Conservation (phyloP, 2,797 vertebrate genomes). For the Esox lucius region DNA sequence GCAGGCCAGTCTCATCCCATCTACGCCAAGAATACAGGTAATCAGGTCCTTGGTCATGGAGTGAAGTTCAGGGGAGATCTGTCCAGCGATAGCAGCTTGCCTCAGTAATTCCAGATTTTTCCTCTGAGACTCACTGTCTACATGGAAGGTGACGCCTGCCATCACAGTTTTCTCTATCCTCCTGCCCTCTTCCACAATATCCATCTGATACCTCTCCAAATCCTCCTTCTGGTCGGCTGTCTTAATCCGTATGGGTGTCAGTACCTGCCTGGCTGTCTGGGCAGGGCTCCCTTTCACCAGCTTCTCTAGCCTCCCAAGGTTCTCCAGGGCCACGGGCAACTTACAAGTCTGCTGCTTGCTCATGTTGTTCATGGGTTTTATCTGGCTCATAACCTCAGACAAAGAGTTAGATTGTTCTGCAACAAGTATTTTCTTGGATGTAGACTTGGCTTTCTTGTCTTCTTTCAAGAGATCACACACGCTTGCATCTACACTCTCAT, state of each 20-base stretch:
- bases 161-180: conserved; percentile 12
- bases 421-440: no score
- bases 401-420: no score
- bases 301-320: neutral
- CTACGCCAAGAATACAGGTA: conserved; percentile 24
- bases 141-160: conserved; percentile 29
- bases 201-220: conserved; percentile 3
- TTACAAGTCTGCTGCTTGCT: no score
- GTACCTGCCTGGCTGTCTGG: neutral
- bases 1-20: conserved; percentile 22
- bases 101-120: conserved; percentile 55
- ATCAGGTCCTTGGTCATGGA: conserved; percentile 42
- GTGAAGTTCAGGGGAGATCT: conserved; percentile 40
- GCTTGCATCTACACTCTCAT: neutral
- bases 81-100: conserved; percentile 35
- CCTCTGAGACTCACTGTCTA: conserved; percentile 56
- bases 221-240: neutral
- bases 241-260: neutral
- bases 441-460: no score
- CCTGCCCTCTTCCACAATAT: conserved; percentile 11
- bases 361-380: no score
- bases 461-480: no score
- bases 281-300: neutral
- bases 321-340: conserved; percentile 4
- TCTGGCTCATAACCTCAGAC: no score